Base-by-base conservation (phyloP, 1,140 invertebrate species). In the Drosophila athabasca region DNA sequence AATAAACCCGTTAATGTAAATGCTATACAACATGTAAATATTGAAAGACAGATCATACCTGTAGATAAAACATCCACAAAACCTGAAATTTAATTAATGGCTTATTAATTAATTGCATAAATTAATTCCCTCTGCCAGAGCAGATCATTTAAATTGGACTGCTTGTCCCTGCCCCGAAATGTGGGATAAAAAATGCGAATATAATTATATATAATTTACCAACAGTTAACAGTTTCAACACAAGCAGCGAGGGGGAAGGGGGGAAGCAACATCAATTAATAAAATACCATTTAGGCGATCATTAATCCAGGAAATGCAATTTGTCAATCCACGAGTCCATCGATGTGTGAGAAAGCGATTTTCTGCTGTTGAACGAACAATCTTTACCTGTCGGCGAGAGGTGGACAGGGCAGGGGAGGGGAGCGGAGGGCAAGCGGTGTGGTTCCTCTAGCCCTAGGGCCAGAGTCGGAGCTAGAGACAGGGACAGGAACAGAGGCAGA, bases 301-400 rank as follows among this genome's bases (percentile, higher is more conserved):
- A 87, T 87, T 87, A 87, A 87, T 87, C 65, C 75, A 68, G 50
- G 41, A 66, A 88, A 87, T 88, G 79, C 82, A 87, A 87, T 87
- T 87, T 87, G 82, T 87, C 82, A 87, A 88, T 79, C 51, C 60
- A 45, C 43, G 31, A 52, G 57, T 15, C 55, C 58, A 52, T 45
- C 44, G 79, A 85, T 76, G 82, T 87, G 82, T 87, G 82, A 87
- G 82, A 87, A 87, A 87, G 83, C 82, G 83, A 82, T 61, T 87
- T 77, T 24, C 60, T 55, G 65, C 53, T 26, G 73, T 76, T 83
- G 44, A 70, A 41, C 81, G 66, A 74, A 85, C 65, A 83, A 58
- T 62, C 55, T 55, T 50, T 76, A 76, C 72, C 73, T 76, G 73
- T 65, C 35, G 35, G 11, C 13, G 11, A 39, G 11, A 13, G 3